These are phyloP conservation scores for Platygyra sinensis DNA, from an alignment of 64 coral and sea anemone genomes.

Conservation along the genomic window DNA sequence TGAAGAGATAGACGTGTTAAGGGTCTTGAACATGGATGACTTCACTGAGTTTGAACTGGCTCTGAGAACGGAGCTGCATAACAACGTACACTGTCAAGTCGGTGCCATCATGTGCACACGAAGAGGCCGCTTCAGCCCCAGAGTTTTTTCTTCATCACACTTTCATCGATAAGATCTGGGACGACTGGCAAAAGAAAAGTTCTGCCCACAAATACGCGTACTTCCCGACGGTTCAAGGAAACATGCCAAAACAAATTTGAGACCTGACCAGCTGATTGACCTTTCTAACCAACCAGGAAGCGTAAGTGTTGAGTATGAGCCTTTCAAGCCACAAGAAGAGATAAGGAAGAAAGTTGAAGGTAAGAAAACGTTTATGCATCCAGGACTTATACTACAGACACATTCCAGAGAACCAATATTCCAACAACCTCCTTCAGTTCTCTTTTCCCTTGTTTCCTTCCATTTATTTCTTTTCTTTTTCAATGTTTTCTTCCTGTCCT, in stretches of 20 bases:
- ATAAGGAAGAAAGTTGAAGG: too few relatives aligned
- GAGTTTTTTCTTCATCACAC: constrained; percentile 58
- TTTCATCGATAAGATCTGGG: constrained; percentile 66
- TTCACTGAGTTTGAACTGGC: constrained; percentile 49
- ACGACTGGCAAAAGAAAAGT: constrained; percentile 47
- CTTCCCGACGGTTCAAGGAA: background rate
- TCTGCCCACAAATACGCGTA: background rate
- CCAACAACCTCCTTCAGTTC: too few relatives aligned
- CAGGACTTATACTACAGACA: too few relatives aligned
- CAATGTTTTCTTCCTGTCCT: too few relatives aligned
- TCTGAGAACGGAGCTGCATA: background rate
- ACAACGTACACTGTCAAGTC: constrained; percentile 47
- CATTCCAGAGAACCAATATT: too few relatives aligned
- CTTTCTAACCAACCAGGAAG: too few relatives aligned
- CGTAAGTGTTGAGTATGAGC: too few relatives aligned
- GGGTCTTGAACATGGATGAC: background rate
- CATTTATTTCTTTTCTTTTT: too few relatives aligned
- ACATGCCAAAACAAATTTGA: background rate
- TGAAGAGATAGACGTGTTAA: background rate
- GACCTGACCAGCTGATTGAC: background rate
- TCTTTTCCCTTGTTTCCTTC: too few relatives aligned
- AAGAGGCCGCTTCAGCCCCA: constrained; percentile 36
- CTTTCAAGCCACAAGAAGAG: too few relatives aligned
- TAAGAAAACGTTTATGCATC: too few relatives aligned
- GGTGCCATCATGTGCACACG: constrained; percentile 44